Conservation (phyloP, 2,797 vertebrate species). For the Mycteria americana region DNA sequence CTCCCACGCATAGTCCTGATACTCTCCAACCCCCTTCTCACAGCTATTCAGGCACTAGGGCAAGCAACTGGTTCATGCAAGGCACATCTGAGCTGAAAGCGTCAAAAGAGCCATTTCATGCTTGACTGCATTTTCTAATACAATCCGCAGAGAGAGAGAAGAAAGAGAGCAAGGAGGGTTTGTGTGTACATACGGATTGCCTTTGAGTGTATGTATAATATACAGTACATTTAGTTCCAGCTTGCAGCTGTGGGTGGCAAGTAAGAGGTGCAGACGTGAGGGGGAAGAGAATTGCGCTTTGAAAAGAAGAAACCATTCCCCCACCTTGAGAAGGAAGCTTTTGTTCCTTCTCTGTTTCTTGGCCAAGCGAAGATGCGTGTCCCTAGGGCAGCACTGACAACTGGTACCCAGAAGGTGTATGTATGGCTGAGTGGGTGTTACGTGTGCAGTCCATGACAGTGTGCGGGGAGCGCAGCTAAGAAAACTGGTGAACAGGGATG, state of each 20-base stretch:
- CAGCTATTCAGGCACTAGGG: not conserved
- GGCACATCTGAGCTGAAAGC: constrained; percentile 56
- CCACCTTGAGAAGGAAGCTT: not conserved
- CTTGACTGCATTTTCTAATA: constrained; percentile 53
- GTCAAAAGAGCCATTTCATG: constrained; percentile 64
- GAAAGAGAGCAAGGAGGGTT: not conserved
- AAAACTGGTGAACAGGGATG: not conserved
- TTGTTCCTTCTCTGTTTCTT: not conserved
- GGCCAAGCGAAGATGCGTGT: not conserved
- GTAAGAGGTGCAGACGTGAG: constrained; percentile 12
- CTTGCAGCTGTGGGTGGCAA: constrained; percentile 50
- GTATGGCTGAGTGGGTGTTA: not conserved
- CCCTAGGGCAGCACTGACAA: not conserved
- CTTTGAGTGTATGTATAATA: constrained; percentile 50
- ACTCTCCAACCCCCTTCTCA: not conserved
- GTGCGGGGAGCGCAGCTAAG: not conserved
- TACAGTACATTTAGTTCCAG: constrained; percentile 49
- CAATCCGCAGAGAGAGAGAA: constrained; percentile 18
- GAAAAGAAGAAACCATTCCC: not conserved
- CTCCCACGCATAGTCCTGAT: not conserved
- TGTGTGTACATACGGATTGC: not conserved
- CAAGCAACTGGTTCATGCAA: constrained; percentile 48
- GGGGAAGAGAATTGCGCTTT: not conserved
- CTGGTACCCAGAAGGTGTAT: not conserved
- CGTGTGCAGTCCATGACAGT: not conserved